Evolutionary conservation across 1,140 invertebrate species (phyloP).

Genomic region (Drosophila bocqueti): DNA sequence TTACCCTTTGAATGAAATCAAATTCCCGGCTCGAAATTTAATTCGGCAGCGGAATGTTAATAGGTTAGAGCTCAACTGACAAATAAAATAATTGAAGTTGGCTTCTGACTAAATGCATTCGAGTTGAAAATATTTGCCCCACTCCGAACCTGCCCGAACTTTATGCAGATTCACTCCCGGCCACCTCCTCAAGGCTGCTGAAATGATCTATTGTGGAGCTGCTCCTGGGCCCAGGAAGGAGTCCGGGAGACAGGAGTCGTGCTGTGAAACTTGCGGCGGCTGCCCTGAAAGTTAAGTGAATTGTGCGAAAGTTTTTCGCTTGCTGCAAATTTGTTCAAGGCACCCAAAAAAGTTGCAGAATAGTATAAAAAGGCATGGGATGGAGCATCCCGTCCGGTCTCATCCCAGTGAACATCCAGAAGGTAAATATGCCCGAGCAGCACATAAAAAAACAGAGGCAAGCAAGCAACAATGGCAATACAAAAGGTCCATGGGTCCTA

Average conservation of each 20-base stretch:
- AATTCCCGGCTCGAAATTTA: constrained; percentile 20
- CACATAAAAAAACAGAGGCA: constrained; percentile 26
- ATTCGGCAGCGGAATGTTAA: constrained; percentile 43
- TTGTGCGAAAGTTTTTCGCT: constrained; percentile 77
- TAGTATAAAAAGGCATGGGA: constrained; percentile 7
- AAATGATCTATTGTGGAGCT: constrained; percentile 70
- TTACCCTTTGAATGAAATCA: constrained; percentile 3
- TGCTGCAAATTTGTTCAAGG: constrained; percentile 72
- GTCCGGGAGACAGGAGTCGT: constrained; percentile 34
- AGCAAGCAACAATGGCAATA: constrained; percentile 65
- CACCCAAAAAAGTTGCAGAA: constrained; percentile 52
- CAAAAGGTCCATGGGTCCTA: constrained; percentile 68
- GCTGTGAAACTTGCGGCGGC: constrained; percentile 60
- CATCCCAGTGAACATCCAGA: constrained; percentile 46
- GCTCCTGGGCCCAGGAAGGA: constrained; percentile 19
- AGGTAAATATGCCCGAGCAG: constrained; percentile 70
- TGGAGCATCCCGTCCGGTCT: constrained; percentile 16
- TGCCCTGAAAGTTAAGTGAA: constrained; percentile 79
- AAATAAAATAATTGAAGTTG: constrained; percentile 63
- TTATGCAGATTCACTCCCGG: constrained; percentile 24
- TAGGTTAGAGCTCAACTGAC: constrained; percentile 53
- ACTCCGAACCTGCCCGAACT: constrained; percentile 45
- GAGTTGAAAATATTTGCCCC: constrained; percentile 69
- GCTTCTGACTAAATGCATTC: constrained; percentile 51
- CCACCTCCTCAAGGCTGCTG: neutral